These are phyloP conservation scores for Pipa parva DNA, from an alignment of 2,113 vertebrate species.

Conservation along the genomic window DNA sequence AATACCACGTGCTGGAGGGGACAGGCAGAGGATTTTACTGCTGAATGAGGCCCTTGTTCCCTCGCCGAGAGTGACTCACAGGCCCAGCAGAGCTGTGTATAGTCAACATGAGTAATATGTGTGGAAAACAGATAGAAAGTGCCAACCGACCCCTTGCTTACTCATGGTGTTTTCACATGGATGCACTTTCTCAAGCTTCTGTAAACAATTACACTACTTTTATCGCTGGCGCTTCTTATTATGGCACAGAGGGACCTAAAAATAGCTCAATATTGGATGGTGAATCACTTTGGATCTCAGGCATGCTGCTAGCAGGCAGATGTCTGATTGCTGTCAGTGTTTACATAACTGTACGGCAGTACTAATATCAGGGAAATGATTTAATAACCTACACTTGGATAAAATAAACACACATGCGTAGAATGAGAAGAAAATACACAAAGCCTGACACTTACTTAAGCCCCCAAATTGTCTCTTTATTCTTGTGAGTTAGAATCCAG, in stretches of 20 bases:
- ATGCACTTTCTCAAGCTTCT: slow-evolving; percentile 68
- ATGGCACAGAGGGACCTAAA: slow-evolving; percentile 58
- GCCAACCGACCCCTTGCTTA: slow-evolving; percentile 69
- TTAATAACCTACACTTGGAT: no score
- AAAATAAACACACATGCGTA: no score
- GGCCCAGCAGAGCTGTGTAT: slow-evolving; percentile 61
- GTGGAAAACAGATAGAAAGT: slow-evolving; percentile 70
- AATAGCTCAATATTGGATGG: slow-evolving; percentile 22
- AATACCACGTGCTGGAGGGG: no score
- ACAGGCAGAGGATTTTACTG: no score
- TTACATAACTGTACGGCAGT: slow-evolving; percentile 26
- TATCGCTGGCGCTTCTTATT: slow-evolving; percentile 61
- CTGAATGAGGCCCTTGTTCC: no score
- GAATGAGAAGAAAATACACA: no score
- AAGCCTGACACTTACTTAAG: no score
- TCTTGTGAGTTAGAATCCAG: no score
- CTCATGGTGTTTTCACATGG: slow-evolving; percentile 65
- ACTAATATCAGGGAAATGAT: no score
- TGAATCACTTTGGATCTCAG: slow-evolving; percentile 65
- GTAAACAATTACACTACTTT: slow-evolving; percentile 65
- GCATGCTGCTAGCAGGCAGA: slow-evolving; percentile 42
- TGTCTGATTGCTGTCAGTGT: neutral
- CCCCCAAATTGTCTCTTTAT: no score
- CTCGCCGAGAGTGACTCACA: slow-evolving; percentile 66
- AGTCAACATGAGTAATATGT: slow-evolving; percentile 71